Percentiles rank a stretch among this genome's conserved stretches.
These are phyloP conservation scores for Enteromius radiatus DNA, from an alignment of 2,797 vertebrate species.

Conservation along the genomic window DNA sequence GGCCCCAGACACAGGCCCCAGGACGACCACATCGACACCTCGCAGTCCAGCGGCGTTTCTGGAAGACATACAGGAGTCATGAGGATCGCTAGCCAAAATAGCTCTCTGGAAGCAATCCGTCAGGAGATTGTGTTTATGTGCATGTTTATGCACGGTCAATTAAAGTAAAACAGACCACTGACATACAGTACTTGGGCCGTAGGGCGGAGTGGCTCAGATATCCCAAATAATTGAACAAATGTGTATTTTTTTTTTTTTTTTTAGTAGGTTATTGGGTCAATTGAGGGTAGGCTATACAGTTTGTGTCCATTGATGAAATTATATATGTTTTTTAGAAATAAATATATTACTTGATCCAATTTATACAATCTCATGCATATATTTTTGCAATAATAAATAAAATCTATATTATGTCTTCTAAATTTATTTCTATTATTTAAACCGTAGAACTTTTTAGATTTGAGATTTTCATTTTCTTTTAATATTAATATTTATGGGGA, in stretches of 20 bases:
- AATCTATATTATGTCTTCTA: background rate
- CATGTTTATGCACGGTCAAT: background rate
- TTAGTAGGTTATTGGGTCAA: background rate
- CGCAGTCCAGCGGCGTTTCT: constrained; percentile 83
- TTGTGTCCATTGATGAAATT: background rate
- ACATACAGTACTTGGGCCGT: background rate
- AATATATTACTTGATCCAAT: background rate
- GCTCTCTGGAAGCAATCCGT: background rate
- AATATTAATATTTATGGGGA: background rate
- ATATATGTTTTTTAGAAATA: background rate
- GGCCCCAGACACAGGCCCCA: constrained; percentile 82
- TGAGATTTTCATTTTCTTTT: background rate
- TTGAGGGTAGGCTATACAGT: background rate
- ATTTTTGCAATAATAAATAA: background rate
- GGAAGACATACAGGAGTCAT: constrained; percentile 34
- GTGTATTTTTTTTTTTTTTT: background rate
- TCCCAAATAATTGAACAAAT: background rate
- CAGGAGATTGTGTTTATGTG: background rate
- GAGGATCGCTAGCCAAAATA: background rate
- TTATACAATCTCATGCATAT: too few relatives aligned
- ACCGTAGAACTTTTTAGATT: background rate
- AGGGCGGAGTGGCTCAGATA: background rate
- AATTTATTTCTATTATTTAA: background rate
- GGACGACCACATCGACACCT: constrained; percentile 83
- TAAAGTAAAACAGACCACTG: background rate